Evolutionary conservation across 2,888 invertebrate genomes (phyloP), one percentile per base, ranked within the genome.

Genomic region (Nudaria mundana): DNA sequence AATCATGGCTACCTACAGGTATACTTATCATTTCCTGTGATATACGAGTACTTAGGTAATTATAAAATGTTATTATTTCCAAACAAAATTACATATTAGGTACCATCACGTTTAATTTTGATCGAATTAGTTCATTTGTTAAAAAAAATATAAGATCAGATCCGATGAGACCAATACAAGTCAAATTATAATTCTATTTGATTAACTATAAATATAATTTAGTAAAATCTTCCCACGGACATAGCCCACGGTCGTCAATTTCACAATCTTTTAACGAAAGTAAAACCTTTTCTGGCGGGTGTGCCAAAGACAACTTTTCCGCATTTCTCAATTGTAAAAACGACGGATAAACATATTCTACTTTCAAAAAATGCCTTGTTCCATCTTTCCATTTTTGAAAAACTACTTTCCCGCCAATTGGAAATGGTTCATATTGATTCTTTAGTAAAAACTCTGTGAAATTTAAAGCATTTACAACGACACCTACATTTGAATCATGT

Each of bases 391-490:
- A 84, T 54, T 76, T 84, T 55, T 85, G 77, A 38, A 84, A 84
- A 1, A 84, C 63, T 1, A 86, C 16, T 63, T 83, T 85, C 1
- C 81, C 77, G 3, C 85, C 85, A 18, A 85, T 68, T 1, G 86
- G 86, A 1, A 69, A 75, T 3, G 55, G 59, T 47, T 86, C 85
- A 15, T 62, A 60, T 35, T 81, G 81, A 24, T 68, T 63, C 10
- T 66, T 58, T 11, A 82, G 50, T 7, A 38, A 45, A 41, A 66
- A 81, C 0, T 56, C 38, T 42, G 75, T 66, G 29, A 83, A 71
- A 10, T 52, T 62, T 30, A 86, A 56, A 0, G 71, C 63, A 0
- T 58, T 55, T 8, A 76, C 51, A 1, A 83, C 44, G 6, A 76
- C 44, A 28, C 58, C 71, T 18, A 81, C 48, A 59, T 84, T 83